phyloP scores from a whole-genome alignment of 2,888 invertebrate genomes.

The Lapara coniferarum region DNA sequence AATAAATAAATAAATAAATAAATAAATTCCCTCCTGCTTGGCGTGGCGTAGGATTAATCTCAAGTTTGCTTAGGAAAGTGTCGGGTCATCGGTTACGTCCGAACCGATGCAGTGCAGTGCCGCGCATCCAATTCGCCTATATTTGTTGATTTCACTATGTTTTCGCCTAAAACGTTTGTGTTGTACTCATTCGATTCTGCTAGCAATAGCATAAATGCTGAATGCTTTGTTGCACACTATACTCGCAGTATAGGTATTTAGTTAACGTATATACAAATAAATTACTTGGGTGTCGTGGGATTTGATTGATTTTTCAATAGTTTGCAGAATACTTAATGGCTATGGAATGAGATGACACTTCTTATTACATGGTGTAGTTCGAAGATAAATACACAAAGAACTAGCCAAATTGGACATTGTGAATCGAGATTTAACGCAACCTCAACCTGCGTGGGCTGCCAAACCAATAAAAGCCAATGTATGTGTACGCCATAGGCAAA shows the following conservation, averaged over 20 bases:
- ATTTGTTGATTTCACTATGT: slow-evolving; percentile 13
- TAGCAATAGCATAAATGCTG: not conserved
- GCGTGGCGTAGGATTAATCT: slow-evolving; percentile 45
- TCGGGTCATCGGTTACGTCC: slow-evolving; percentile 34
- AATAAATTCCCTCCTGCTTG: slow-evolving; percentile 41
- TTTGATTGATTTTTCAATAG: not conserved
- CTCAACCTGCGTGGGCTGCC: too few relatives aligned
- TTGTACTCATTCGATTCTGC: not conserved
- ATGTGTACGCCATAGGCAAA: too few relatives aligned
- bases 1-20: too few relatives aligned
- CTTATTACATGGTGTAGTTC: too few relatives aligned
- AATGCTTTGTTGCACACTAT: too few relatives aligned
- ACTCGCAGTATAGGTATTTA: too few relatives aligned
- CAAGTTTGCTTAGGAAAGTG: slow-evolving; percentile 45
- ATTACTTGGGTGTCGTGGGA: not conserved
- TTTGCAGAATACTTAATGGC: too few relatives aligned
- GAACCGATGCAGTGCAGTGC: slow-evolving; percentile 9
- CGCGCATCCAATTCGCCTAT: not conserved
- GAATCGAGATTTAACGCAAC: too few relatives aligned
- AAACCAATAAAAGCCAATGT: too few relatives aligned
- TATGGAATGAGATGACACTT: too few relatives aligned
- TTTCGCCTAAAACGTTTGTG: not conserved
- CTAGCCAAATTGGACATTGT: too few relatives aligned
- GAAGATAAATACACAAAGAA: too few relatives aligned
- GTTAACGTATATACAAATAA: not conserved